A percentile compares a stretch with the other conserved stretches of the same genome.
phyloP scores from a whole-genome alignment of 2,888 invertebrate species.

The Sipha maydis region DNA sequence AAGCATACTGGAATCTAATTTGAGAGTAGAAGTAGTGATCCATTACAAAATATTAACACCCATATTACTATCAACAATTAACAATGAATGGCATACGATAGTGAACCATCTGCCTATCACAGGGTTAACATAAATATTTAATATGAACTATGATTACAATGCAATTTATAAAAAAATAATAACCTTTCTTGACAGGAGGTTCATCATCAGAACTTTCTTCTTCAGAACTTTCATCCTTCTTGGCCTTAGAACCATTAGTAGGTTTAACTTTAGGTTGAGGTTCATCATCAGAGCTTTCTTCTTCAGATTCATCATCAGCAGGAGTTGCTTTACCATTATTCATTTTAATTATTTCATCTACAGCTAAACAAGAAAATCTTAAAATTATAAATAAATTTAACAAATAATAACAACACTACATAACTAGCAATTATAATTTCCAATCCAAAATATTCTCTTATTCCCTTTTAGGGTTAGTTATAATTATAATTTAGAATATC shows the following conservation, averaged over 20 bases:
- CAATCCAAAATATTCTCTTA: too few species aligned
- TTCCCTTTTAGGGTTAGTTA: too few species aligned
- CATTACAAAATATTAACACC: too few species aligned
- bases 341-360: slow-evolving; percentile 49
- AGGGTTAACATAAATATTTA: too few species aligned
- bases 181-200: slow-evolving; percentile 48
- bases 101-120: too few species aligned
- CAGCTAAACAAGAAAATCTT: slow-evolving; percentile 29
- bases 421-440: neutral
- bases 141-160: too few species aligned
- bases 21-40: too few species aligned
- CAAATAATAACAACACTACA: neutral
- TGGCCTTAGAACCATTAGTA: slow-evolving; percentile 62
- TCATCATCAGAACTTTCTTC: slow-evolving; percentile 67
- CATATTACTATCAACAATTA: too few species aligned
- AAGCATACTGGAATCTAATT: too few species aligned
- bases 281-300: slow-evolving; percentile 36
- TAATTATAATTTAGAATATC: too few species aligned
- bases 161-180: too few species aligned
- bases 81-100: too few species aligned
- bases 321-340: slow-evolving; percentile 48
- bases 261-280: slow-evolving; percentile 64
- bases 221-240: slow-evolving; percentile 68
- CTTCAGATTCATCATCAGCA: slow-evolving; percentile 16
- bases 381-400: neutral